Conservation (phyloP, 2,797 vertebrate genomes). For the Knipowitschia caucasica region DNA sequence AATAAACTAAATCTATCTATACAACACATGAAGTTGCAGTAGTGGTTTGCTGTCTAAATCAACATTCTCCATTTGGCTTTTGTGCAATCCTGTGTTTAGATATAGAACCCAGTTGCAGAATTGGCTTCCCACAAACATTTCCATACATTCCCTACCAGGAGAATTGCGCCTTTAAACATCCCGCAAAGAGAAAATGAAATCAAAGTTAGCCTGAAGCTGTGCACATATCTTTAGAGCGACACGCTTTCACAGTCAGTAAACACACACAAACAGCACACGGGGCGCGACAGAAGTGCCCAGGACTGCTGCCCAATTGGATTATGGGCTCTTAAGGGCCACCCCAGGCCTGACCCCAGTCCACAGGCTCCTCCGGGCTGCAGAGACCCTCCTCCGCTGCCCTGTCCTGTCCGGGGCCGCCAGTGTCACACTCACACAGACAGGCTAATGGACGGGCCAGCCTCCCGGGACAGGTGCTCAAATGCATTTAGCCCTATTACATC, state of each 20-base stretch:
- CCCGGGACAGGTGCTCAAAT: conserved; percentile 2
- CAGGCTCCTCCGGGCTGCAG: neutral
- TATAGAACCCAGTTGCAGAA: no score
- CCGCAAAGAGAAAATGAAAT: neutral
- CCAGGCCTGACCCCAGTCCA: neutral
- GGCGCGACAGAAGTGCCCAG: neutral
- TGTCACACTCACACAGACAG: neutral
- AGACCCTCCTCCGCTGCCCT: neutral
- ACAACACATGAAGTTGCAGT: no score
- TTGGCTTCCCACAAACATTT: no score
- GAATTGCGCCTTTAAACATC: no score
- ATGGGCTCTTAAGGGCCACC: neutral
- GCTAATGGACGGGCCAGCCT: conserved; percentile 3
- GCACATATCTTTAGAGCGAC: neutral
- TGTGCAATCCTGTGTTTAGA: no score
- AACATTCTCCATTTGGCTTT: no score
- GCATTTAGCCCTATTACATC: conserved; percentile 4
- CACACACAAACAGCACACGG: neutral
- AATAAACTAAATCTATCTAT: no score
- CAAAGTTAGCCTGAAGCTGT: neutral
- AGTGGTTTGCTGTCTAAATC: no score
- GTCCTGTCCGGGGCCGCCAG: neutral
- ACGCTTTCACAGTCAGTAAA: conserved; percentile 3
- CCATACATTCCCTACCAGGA: no score
- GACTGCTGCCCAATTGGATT: neutral